Evolutionary conservation across 2,888 invertebrate species (phyloP).

Genomic region (Macrophya annulata): DNA sequence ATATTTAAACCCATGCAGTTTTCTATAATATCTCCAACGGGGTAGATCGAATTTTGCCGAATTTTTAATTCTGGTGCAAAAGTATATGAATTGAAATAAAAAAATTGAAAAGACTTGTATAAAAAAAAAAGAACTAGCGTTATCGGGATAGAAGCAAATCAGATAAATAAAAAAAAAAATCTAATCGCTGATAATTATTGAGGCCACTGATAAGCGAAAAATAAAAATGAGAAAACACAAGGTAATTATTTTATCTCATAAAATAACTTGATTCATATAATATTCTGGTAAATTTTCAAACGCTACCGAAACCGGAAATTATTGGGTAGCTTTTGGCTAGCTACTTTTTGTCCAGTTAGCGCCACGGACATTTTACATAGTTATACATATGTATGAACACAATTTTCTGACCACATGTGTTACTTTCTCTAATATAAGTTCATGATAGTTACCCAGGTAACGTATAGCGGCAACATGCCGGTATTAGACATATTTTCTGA

Average conservation of each 20-base stretch:
- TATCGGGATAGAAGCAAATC: too few relatives aligned
- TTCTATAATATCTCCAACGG: too few relatives aligned
- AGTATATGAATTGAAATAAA: too few relatives aligned
- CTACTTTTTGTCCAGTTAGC: not conserved
- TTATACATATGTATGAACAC: not conserved
- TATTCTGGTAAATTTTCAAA: not conserved
- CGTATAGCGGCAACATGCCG: conserved; percentile 64
- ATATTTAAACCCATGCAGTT: not conserved
- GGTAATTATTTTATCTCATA: not conserved
- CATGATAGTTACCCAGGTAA: conserved; percentile 38
- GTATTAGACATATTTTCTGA: conserved; percentile 70
- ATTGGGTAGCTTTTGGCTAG: not conserved
- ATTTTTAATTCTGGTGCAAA: too few relatives aligned
- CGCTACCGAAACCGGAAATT: too few relatives aligned
- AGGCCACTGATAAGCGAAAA: not conserved
- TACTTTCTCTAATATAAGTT: conserved; percentile 19
- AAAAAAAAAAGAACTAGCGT: too few relatives aligned
- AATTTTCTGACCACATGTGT: not conserved
- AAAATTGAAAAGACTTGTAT: too few relatives aligned
- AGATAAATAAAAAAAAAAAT: too few relatives aligned
- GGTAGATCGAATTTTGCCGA: too few relatives aligned
- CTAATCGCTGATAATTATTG: too few relatives aligned
- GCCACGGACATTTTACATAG: not conserved
- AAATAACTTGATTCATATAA: not conserved
- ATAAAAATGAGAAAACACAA: not conserved